Evolutionary conservation across 2,888 invertebrate genomes (phyloP).

Genomic region (Heliconius ethilla): DNA sequence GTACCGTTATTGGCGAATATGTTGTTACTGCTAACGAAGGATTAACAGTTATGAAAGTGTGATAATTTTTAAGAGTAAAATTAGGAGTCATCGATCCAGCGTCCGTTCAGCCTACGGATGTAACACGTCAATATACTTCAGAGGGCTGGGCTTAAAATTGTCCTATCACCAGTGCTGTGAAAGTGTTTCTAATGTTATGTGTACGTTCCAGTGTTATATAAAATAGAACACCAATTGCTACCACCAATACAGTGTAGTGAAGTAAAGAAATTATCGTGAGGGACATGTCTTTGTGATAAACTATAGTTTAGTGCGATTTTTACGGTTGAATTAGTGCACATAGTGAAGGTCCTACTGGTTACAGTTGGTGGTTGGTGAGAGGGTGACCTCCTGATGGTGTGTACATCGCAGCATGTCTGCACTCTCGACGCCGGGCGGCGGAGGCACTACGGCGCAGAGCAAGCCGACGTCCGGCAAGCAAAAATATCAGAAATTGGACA

Average conservation of each 20-base stretch:
- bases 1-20: constrained; percentile 67
- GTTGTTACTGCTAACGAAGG: constrained; percentile 47
- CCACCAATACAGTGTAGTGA: constrained; percentile 38
- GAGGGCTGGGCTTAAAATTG: constrained; percentile 75
- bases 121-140: constrained; percentile 80
- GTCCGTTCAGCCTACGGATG: constrained; percentile 70
- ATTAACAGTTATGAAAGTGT: constrained; percentile 49
- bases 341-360: constrained; percentile 61
- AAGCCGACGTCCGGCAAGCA: constrained; percentile 89
- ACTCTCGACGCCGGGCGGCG: constrained; percentile 92
- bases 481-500: constrained; percentile 98
- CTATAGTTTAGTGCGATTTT: constrained; percentile 50
- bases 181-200: constrained; percentile 63
- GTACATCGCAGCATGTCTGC: constrained; percentile 98
- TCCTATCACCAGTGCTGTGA: constrained; percentile 68
- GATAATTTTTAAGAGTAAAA: constrained; percentile 51
- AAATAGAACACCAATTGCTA: constrained; percentile 27
- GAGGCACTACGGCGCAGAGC: constrained; percentile 81
- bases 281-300: constrained; percentile 53
- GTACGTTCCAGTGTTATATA: constrained; percentile 39
- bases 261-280: constrained; percentile 50
- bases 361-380: constrained; percentile 79
- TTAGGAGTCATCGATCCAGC: constrained; percentile 72
- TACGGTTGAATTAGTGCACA: constrained; percentile 50
- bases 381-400: constrained; percentile 88